A percentile compares a stretch with the other conserved stretches of the same genome.
phyloP scores from a whole-genome alignment of 2,888 invertebrate genomes.

The Tholera decimalis region DNA sequence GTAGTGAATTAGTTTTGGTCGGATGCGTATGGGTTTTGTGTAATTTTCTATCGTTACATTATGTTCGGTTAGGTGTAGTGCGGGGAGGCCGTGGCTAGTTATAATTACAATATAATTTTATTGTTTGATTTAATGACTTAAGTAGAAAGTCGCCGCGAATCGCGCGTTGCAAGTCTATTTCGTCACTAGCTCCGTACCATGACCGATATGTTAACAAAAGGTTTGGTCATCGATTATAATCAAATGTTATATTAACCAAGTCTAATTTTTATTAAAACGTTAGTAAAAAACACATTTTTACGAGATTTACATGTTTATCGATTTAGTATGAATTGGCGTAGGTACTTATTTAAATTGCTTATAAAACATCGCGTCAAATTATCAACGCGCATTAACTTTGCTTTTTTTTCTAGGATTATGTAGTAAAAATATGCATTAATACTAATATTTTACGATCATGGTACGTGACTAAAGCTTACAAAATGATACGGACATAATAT shows the following conservation, averaged over 20 bases:
- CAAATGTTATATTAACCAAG: conserved; percentile 76
- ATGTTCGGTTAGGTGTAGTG: conserved; percentile 59
- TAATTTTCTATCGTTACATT: conserved; percentile 81
- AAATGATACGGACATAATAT: conserved; percentile 54
- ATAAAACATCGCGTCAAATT: conserved; percentile 61
- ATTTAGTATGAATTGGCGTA: conserved; percentile 66
- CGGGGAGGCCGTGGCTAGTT: conserved; percentile 18
- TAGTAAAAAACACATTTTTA: conserved; percentile 69
- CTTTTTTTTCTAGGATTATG: conserved; percentile 54
- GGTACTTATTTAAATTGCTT: conserved; percentile 56
- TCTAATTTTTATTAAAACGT: conserved; percentile 73
- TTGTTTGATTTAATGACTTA: conserved; percentile 78
- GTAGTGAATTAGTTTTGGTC: conserved; percentile 87
- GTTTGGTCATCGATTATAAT: conserved; percentile 70
- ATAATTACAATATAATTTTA: conserved; percentile 76
- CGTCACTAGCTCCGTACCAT: conserved; percentile 57
- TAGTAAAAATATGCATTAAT: conserved; percentile 60
- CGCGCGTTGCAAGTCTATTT: conserved; percentile 68
- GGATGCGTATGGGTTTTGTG: conserved; percentile 83
- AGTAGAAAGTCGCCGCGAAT: conserved; percentile 74
- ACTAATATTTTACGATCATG: conserved; percentile 61
- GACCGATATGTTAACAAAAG: conserved; percentile 64
- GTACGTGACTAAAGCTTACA: conserved; percentile 62
- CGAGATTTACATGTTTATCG: conserved; percentile 68
- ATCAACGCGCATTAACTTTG: conserved; percentile 48